Conservation (phyloP, 2,797 vertebrate genomes). For the Monodelphis domestica region DNA sequence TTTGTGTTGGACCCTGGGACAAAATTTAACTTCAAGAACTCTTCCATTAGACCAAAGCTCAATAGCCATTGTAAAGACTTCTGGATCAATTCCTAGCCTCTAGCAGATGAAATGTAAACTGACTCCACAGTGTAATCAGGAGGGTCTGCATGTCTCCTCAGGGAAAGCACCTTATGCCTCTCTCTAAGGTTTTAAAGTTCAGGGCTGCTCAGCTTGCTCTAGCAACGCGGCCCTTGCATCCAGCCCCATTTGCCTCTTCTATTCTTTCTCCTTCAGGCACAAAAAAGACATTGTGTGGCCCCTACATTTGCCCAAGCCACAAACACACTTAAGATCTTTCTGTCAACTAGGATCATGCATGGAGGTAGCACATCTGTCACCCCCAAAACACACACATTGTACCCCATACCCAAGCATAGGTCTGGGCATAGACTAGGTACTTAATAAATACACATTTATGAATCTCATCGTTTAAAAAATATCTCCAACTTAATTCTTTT, state of each 20-base stretch:
- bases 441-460: background rate
- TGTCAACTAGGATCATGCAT: background rate
- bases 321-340: slow-evolving; percentile 42
- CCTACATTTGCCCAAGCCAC: slow-evolving; percentile 54
- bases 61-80: slow-evolving; percentile 44
- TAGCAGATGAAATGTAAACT: slow-evolving; percentile 61
- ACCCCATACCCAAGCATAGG: background rate
- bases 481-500: slow-evolving; percentile 7
- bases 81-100: slow-evolving; percentile 46
- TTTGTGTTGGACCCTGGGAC: slow-evolving; percentile 8
- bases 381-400: slow-evolving; percentile 8
- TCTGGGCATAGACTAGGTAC: background rate
- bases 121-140: background rate
- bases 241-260: slow-evolving; percentile 12
- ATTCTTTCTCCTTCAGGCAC: slow-evolving; percentile 63
- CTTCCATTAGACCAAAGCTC: slow-evolving; percentile 61
- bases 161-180: slow-evolving; percentile 34
- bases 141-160: slow-evolving; percentile 35
- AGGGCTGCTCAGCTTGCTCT: slow-evolving; percentile 54
- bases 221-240: slow-evolving; percentile 15
- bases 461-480: background rate
- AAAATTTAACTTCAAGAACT: slow-evolving; percentile 49
- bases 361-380: slow-evolving; percentile 16
- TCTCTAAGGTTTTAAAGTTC: slow-evolving; percentile 62
- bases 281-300: slow-evolving; percentile 77